Evolutionary conservation across 2,888 invertebrate genomes (phyloP).

Genomic region (Neelides folsomi): DNA sequence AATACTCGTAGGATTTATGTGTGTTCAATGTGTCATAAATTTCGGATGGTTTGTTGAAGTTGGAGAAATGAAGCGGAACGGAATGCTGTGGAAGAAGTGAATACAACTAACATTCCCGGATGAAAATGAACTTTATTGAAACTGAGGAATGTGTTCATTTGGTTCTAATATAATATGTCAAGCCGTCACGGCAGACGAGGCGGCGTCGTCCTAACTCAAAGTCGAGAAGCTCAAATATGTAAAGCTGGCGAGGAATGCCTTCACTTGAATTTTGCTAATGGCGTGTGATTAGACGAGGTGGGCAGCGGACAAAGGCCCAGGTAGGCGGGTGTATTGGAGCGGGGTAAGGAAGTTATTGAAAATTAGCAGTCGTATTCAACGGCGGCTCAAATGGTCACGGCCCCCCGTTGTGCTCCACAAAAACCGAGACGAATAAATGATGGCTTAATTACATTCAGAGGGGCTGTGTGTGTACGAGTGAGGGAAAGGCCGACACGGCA

Average conservation of each 20-base stretch:
- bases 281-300: background rate
- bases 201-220: background rate
- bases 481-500: too few relatives aligned
- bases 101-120: too few relatives aligned
- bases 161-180: too few relatives aligned
- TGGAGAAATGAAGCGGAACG: too few relatives aligned
- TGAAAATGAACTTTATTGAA: too few relatives aligned
- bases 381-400: slow-evolving; percentile 1
- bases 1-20: too few relatives aligned
- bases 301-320: background rate
- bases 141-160: too few relatives aligned
- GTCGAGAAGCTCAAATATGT: background rate
- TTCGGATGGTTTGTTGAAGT: too few relatives aligned
- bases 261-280: background rate
- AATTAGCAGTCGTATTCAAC: slow-evolving; percentile 31
- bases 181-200: too few relatives aligned
- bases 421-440: slow-evolving; percentile 33
- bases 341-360: slow-evolving; percentile 26
- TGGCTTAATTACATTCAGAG: slow-evolving; percentile 32
- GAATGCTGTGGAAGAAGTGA: too few relatives aligned
- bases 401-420: slow-evolving; percentile 20
- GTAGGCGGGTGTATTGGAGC: slow-evolving; percentile 5
- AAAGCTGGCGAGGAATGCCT: background rate
- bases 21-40: too few relatives aligned
- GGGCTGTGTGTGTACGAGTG: background rate